Percentiles rank a stretch among this genome's conserved stretches.
Conservation (phyloP, 2,888 invertebrate species). For the Mesorhabditis spiculigera region DNA sequence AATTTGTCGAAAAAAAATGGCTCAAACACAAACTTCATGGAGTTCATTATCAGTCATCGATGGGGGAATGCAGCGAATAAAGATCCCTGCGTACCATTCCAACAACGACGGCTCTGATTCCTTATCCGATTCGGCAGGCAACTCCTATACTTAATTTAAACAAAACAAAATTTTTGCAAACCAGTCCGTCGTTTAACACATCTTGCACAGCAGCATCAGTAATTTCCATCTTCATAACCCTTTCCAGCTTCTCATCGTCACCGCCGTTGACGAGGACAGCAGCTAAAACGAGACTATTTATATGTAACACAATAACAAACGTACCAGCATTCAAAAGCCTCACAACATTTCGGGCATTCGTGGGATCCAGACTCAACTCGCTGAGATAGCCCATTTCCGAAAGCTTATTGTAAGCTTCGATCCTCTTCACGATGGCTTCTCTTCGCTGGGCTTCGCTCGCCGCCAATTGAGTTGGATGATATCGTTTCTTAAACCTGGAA, state of each 20-base stretch:
- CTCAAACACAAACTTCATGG: slow-evolving; percentile 76
- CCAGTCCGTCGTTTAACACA: slow-evolving; percentile 25
- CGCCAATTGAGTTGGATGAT: slow-evolving; percentile 1
- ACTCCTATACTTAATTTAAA: neutral
- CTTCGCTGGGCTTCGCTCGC: neutral
- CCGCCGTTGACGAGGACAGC: slow-evolving; percentile 72
- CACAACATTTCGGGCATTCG: neutral
- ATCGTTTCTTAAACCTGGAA: slow-evolving; percentile 1
- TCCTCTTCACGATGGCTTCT: neutral
- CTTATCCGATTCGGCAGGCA: slow-evolving; percentile 5
- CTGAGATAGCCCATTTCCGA: neutral
- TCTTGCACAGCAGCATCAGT: slow-evolving; percentile 47
- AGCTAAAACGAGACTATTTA: slow-evolving; percentile 3
- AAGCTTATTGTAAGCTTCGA: neutral
- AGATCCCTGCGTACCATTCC: slow-evolving; percentile 67
- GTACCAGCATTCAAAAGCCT: neutral
- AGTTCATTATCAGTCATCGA: slow-evolving; percentile 93
- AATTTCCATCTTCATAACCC: slow-evolving; percentile 66
- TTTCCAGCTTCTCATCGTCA: slow-evolving; percentile 75
- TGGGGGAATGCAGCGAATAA: slow-evolving; percentile 89
- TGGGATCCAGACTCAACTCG: neutral
- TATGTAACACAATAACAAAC: neutral
- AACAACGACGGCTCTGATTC: slow-evolving; percentile 8
- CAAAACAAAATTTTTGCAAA: slow-evolving; percentile 15
- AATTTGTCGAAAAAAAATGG: too few species aligned